Evolutionary conservation across 2,113 vertebrate genomes (phyloP), one percentile per base, ranked within the genome.

Genomic region (Nothoprocta pentlandii): DNA sequence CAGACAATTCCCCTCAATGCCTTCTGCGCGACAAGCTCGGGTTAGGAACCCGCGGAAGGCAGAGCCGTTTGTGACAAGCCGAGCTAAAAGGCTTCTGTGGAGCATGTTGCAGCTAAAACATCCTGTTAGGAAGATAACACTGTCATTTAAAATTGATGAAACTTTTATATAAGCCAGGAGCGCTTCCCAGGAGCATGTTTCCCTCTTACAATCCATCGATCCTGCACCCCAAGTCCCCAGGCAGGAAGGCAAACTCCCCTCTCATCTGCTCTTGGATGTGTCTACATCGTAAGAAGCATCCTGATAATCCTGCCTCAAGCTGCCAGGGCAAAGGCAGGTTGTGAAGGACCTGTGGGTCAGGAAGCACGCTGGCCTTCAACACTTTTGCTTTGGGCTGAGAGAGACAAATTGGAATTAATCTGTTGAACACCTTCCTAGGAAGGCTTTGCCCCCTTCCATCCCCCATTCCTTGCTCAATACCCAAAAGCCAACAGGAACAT

Each of bases 141-240:
- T 94, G 89, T 76, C 91, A 94, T 89, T 94, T 92, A 96, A 93
- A 96, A 95, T 85, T 90, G 77, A 93, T 89, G 83, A 79, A 92
- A 94, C 63, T 84, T 94, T 85, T 81, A 39, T 17, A 92, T 46
- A 90, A 95, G 62, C 53, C 66, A 25, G 41, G 84, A 56, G 62
- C 5, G 93, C 93, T 93, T 69, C 39, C 80, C 3, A 0, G 41
- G 70, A 92, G 44, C 63, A n/a, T 0, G 3, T 44, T 78, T 82
- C 54, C 63, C 81, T 75, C 0, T 0, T 17, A 70, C 74, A 94
- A 70, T 21, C 16, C 25, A 14, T 12, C 28, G 10, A 69, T 26
- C 44, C 67, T 69, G 42, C 20, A 53, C 36, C 36, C 44, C 49
- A 62, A 92, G 92, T 47, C 30, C 34, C 14, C 41, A 2, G 0